Base-by-base conservation (phyloP, 2,797 vertebrate species). In the Scolopax rusticola region DNA sequence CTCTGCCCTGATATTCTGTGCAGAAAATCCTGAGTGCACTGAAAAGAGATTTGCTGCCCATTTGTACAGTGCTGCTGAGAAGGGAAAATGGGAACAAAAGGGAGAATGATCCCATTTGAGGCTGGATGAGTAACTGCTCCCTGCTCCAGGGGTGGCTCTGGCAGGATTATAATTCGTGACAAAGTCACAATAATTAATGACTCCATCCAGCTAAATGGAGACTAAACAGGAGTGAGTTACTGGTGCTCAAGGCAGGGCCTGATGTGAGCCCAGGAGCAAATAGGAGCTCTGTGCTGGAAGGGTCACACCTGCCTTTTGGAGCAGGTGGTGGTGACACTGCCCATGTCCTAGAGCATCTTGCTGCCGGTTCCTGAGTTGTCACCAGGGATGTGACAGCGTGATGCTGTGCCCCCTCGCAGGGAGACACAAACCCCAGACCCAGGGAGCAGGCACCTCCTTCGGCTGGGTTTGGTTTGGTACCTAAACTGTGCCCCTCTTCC, bases 41-140 rank as follows among this genome's bases (percentile, higher is more conserved):
- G 67, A 12, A 30, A 8, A 57, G 75, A 21, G 2, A 0, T 51
- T 59, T 12, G 45, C 36, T 77, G 87, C 84, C 65, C 28, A 0
- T 65, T 57, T 41, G 78, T 24, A 19, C 53, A 23, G 85, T 4
- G 1, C 57, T 81, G 77, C 84, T 50, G 87, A 19, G 85, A 41
- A 56, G 51, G 71, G 56, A 33, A 41, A 86, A 84, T 6, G 76
- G 92, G 92, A 76, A 88, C 60, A 36, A 59, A 80, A 85, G 73
- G 85, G 92, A 85, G 85, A 85, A 67, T 3, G 60, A 51, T 77
- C 51, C 92, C 82, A 77, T 87, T 28, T 64, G 88, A 63, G 76
- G 80, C 80, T 19, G 63, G 54, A 24, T 63, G 83, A 20, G 8
- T n/a, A 69, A 45, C 1, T 2, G 79, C 85, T 82, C 53, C 51